A percentile compares a stretch with the other conserved stretches of the same genome.
Conservation (phyloP, 2,797 vertebrate genomes). For the Gobionotothen gibberifrons region DNA sequence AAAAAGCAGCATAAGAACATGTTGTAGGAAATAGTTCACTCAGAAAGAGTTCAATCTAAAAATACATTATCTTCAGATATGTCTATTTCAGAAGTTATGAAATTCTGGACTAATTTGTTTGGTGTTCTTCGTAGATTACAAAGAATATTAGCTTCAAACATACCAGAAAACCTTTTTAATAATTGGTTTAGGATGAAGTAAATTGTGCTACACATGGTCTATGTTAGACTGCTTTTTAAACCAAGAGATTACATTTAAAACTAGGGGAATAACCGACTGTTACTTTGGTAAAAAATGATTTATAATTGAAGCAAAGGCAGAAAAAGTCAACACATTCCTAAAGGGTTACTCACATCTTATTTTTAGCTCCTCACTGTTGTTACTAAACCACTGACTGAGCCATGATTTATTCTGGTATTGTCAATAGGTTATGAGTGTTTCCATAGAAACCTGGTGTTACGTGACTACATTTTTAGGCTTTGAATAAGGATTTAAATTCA, state of each 20-base stretch:
- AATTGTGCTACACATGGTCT: too few species aligned
- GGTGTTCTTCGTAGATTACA: background rate
- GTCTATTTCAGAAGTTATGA: background rate
- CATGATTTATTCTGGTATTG: background rate
- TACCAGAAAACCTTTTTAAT: too few species aligned
- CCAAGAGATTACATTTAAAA: too few species aligned
- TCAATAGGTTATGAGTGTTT: background rate
- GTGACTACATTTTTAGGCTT: background rate
- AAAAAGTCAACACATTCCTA: background rate
- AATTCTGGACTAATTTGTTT: background rate
- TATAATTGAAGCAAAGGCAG: background rate
- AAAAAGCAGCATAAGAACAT: background rate
- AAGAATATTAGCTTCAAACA: too few species aligned
- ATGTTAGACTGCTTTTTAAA: too few species aligned
- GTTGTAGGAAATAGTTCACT: background rate
- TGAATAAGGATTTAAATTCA: background rate
- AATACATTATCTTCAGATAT: background rate
- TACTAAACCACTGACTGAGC: background rate
- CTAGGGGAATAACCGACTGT: too few species aligned
- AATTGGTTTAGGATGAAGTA: too few species aligned
- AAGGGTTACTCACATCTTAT: background rate
- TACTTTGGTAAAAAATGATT: background rate
- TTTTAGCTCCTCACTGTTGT: background rate
- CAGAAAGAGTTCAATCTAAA: background rate
- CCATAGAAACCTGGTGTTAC: slow-evolving; percentile 9